Conservation (phyloP, 1,140 invertebrate genomes). For the Cydia splendana region DNA sequence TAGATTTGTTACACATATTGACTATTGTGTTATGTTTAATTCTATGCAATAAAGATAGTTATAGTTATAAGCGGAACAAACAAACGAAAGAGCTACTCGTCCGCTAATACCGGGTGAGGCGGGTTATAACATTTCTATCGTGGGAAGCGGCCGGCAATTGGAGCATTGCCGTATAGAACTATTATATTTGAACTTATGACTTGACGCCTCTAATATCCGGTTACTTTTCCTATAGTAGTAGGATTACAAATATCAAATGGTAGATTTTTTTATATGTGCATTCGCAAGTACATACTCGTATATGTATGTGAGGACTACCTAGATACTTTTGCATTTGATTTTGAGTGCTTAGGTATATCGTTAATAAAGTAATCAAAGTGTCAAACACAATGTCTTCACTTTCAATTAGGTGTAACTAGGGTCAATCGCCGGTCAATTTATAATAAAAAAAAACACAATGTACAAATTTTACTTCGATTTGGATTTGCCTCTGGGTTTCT, state of each 20-base stretch:
- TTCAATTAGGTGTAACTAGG: too few relatives aligned
- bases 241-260: neutral
- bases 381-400: too few relatives aligned
- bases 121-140: slow-evolving; percentile 47
- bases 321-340: too few relatives aligned
- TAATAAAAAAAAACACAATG: too few relatives aligned
- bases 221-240: neutral
- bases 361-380: too few relatives aligned
- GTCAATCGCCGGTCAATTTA: too few relatives aligned
- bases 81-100: slow-evolving; percentile 40
- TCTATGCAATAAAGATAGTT: neutral
- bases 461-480: too few relatives aligned
- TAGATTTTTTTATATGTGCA: neutral
- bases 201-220: slow-evolving; percentile 11
- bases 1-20: neutral
- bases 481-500: too few relatives aligned
- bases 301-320: too few relatives aligned
- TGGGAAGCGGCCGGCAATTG: slow-evolving; percentile 39
- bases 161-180: neutral
- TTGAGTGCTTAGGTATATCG: too few relatives aligned
- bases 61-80: slow-evolving; percentile 37
- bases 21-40: neutral
- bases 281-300: too few relatives aligned
- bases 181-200: slow-evolving; percentile 18
- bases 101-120: slow-evolving; percentile 40